Evolutionary conservation across 2,888 invertebrate species (phyloP).

Genomic region (Mesochorus sp.): DNA sequence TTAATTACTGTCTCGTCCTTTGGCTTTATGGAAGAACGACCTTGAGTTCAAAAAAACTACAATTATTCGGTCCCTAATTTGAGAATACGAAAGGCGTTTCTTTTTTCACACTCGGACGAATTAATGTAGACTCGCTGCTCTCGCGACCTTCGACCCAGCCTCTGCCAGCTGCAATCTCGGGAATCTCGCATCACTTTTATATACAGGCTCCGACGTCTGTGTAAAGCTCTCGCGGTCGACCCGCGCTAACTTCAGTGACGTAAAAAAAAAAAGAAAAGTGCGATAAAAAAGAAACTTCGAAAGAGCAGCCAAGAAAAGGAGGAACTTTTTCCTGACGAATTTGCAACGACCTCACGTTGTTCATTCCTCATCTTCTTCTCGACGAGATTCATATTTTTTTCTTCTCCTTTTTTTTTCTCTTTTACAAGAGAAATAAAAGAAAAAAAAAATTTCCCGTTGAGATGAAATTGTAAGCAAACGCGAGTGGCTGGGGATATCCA

Average conservation of each 20-base stretch:
- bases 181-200: conserved; percentile 32
- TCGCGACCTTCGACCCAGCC: conserved; percentile 50
- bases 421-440: not conserved
- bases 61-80: not conserved
- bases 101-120: not conserved
- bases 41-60: too few relatives aligned
- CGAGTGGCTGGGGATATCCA: conserved; percentile 5
- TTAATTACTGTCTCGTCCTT: too few relatives aligned
- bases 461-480: conserved; percentile 47
- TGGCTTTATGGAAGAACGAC: too few relatives aligned
- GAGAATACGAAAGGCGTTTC: not conserved
- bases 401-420: not conserved
- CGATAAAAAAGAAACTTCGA: not conserved
- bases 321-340: conserved; percentile 20
- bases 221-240: conserved; percentile 38
- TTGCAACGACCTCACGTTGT: conserved; percentile 36
- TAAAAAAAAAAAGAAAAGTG: not conserved
- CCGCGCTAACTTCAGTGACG: conserved; percentile 16
- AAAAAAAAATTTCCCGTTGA: conserved; percentile 32
- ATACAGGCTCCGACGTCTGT: conserved; percentile 2
- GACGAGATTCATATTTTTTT: conserved; percentile 13
- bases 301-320: conserved; percentile 22
- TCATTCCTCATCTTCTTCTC: not conserved
- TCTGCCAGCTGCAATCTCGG: conserved; percentile 49
- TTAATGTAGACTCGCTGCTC: conserved; percentile 33